phyloP scores from a whole-genome alignment of 2,888 invertebrate genomes.

The Troglohyphantes excavatus region DNA sequence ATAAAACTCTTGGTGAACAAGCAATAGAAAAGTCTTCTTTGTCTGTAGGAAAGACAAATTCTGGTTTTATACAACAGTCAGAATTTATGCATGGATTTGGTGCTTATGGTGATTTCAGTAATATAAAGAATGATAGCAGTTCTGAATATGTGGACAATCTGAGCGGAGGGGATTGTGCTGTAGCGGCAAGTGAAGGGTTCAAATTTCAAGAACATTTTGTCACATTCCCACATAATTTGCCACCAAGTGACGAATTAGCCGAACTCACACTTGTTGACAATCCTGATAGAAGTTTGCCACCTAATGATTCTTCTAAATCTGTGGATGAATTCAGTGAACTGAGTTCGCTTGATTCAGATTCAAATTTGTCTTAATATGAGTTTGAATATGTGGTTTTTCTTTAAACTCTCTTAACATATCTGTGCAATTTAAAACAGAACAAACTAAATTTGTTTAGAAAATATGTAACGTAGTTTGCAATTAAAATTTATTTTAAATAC shows the following conservation, averaged over 20 bases:
- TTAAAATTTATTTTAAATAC: too few relatives aligned
- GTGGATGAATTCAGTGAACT: conserved; percentile 43
- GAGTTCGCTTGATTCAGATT: conserved; percentile 37
- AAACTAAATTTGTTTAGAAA: too few relatives aligned
- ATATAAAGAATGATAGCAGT: neutral
- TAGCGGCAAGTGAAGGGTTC: neutral
- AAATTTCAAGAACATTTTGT: neutral
- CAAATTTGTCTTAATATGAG: neutral
- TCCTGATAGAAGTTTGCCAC: neutral
- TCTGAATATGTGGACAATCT: too few relatives aligned
- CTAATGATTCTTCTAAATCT: neutral
- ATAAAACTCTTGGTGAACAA: neutral
- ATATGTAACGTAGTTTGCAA: too few relatives aligned
- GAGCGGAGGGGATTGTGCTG: too few relatives aligned
- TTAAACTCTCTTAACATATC: too few relatives aligned
- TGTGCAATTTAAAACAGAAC: too few relatives aligned
- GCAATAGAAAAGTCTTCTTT: neutral
- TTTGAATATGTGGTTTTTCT: too few relatives aligned
- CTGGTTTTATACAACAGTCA: neutral
- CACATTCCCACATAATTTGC: neutral
- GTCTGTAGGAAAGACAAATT: neutral
- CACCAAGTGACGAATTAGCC: neutral
- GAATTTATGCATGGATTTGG: neutral
- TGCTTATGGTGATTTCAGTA: neutral
- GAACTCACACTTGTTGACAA: neutral